Evolutionary conservation across 2,888 invertebrate species (phyloP), one percentile per base, ranked within the genome.

Genomic region (Drepanosiphum platanoidis): DNA sequence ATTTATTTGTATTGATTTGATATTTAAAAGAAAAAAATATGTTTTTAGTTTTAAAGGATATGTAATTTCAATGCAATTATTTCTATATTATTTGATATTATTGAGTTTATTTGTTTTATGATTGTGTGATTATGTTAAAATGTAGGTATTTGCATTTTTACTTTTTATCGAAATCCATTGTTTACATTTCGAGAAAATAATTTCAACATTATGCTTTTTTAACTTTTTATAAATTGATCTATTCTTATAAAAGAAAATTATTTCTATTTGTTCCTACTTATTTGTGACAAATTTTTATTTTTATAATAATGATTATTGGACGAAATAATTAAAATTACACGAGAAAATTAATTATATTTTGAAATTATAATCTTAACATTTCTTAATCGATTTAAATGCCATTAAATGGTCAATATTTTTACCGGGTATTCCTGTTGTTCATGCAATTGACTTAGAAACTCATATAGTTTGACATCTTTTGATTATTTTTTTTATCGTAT

Each of bases 51-150:
- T 79, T 68, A 66, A n/a, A 22, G 3, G 15, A 32, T 3, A 13
- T 66, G 13, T 79, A 66, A 79, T 68, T n/a, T 79, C 30, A 4
- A n/a, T n/a, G 30, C 39, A 15, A n/a, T 32, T 68, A 9, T 68
- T 79, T 79, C 68, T 15, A 42, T 22, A 46, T 66, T 3, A 46
- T 79, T 79, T 79, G 4, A 46, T 39, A 64, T 77, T 58, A 77
- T 77, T 22, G 22, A 77, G 61, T 61, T 64, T 27, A 22, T 77
- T 74, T 61, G 18, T 32, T 30, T 34, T 15, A 34, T 64, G 4
- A 68, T 46, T 34, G 22, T 79, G 30, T 32, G 30, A 13, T 46
- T 42, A 32, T 68, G n/a, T 42, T 46, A 18, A 79, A 18, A 66
- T 79, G n/a, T 27, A 77, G 61, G 27, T 32, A 78, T 66, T 68